These are phyloP conservation scores for Empidonax traillii DNA, from an alignment of 2,113 vertebrate genomes.

Conservation along the genomic window DNA sequence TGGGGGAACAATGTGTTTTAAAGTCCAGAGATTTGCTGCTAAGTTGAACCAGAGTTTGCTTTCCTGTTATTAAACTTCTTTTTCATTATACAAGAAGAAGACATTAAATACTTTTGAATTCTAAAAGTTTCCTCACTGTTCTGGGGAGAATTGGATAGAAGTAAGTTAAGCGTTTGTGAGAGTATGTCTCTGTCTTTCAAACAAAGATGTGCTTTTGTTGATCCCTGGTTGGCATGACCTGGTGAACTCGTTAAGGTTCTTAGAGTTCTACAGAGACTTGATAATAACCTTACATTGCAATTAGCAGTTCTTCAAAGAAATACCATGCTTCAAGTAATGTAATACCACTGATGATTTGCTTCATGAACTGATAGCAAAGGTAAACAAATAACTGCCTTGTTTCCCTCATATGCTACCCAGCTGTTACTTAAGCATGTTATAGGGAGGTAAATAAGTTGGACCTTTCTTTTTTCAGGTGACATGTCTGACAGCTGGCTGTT, in stretches of 20 bases:
- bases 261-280: neutral
- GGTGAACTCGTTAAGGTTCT: neutral
- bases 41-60: neutral
- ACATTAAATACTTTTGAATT: neutral
- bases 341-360: neutral
- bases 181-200: neutral
- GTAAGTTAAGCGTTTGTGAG: neutral
- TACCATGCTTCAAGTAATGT: neutral
- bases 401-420: neutral
- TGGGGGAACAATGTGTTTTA: neutral
- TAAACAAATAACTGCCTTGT: neutral
- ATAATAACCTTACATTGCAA: neutral
- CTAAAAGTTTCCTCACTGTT: neutral
- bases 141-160: neutral
- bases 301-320: neutral
- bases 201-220: neutral
- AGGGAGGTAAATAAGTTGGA: neutral
- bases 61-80: neutral
- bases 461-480: neutral
- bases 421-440: neutral
- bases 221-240: neutral
- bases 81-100: neutral
- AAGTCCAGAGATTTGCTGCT: neutral
- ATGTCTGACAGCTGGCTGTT: constrained; percentile 1
- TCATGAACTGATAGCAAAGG: neutral